Evolutionary conservation across 2,113 vertebrate genomes (phyloP).

Genomic region (Malurus melanocephalus): DNA sequence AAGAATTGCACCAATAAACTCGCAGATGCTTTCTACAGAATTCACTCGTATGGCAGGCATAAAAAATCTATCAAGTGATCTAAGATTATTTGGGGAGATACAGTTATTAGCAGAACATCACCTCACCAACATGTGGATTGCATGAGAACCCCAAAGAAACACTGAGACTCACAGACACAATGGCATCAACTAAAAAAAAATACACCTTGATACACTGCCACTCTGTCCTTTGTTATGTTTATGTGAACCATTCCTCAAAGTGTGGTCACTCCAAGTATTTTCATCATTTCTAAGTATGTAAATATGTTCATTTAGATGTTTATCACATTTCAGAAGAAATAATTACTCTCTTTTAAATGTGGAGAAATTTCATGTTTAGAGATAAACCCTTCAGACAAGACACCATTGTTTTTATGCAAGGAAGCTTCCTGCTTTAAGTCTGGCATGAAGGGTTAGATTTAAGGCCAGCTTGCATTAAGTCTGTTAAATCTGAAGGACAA

Average conservation of each 20-base stretch:
- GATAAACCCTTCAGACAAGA: not conserved
- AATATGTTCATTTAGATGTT: not conserved
- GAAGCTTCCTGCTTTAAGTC: not conserved
- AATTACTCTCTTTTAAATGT: not conserved
- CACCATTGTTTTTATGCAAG: not conserved
- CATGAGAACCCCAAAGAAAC: not conserved
- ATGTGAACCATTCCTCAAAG: not conserved
- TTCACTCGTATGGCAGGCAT: fast-evolving
- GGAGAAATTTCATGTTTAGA: not conserved
- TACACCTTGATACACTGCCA: not conserved
- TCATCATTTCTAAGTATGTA: not conserved
- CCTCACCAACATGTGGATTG: fast-evolving
- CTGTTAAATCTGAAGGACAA: not conserved
- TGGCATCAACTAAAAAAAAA: not conserved
- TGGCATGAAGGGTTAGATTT: not conserved
- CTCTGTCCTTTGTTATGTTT: not conserved
- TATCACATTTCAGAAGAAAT: not conserved
- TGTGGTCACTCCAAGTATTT: not conserved
- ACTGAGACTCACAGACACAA: not conserved
- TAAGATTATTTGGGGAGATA: not conserved
- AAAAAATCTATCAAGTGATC: not conserved
- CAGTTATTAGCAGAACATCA: not conserved
- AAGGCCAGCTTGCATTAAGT: not conserved
- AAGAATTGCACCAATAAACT: not conserved
- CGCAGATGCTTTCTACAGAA: not conserved